A percentile compares a stretch with the other conserved stretches of the same genome.
Evolutionary conservation across 2,797 vertebrate species (phyloP).

Genomic region (Tiaroga cobitis): DNA sequence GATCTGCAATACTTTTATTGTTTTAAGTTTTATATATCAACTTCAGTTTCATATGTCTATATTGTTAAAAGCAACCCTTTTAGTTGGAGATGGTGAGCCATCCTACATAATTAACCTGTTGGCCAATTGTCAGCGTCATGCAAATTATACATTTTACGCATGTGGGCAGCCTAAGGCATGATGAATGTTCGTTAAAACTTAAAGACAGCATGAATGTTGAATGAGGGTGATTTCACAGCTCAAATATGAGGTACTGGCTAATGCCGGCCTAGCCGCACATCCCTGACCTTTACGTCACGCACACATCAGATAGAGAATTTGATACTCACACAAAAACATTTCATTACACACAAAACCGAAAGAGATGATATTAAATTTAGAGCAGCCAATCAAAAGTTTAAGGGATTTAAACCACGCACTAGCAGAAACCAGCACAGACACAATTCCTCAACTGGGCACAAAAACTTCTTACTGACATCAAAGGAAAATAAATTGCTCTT

Average conservation of each 20-base stretch:
- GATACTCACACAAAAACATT: constrained; percentile 8
- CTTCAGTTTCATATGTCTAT: background rate
- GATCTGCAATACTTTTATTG: background rate
- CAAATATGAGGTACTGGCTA: constrained; percentile 14
- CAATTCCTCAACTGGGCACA: constrained; percentile 65
- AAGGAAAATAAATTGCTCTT: constrained; percentile 69
- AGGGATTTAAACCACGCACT: constrained; percentile 16
- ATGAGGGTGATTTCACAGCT: constrained; percentile 37
- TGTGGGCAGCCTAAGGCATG: background rate
- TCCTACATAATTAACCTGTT: background rate
- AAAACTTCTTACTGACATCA: constrained; percentile 73
- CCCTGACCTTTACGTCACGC: constrained; percentile 28
- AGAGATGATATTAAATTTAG: constrained; percentile 24
- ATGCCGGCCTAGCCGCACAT: constrained; percentile 9
- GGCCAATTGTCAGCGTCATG: background rate
- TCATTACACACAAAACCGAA: background rate
- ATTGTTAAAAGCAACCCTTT: too few relatives aligned
- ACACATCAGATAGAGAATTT: background rate
- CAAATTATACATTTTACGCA: background rate
- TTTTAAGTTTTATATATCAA: background rate
- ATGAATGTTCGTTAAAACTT: constrained; percentile 32
- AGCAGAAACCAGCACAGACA: constrained; percentile 40
- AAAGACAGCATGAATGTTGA: constrained; percentile 31
- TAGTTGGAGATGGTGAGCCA: background rate
- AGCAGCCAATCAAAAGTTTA: constrained; percentile 45